Evolutionary conservation across 92 coral and sea anemone genomes (phyloP).

Genomic region (Zoanthus sociatus): DNA sequence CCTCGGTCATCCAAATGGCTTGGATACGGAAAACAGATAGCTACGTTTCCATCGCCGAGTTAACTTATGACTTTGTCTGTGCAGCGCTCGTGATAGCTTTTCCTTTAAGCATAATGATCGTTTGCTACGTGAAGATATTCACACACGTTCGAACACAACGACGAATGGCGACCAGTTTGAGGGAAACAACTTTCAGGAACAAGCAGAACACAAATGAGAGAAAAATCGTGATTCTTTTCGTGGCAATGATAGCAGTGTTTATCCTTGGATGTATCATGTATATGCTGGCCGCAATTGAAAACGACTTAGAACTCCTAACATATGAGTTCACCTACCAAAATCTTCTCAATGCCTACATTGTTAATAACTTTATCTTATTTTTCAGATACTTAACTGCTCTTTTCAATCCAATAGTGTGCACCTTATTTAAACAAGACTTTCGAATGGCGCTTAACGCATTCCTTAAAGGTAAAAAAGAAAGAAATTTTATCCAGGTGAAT

Average conservation of each 20-base stretch:
- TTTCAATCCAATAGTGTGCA: slow-evolving; percentile 73
- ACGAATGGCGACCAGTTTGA: slow-evolving; percentile 33
- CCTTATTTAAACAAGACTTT: slow-evolving; percentile 82
- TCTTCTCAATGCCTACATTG: slow-evolving; percentile 30
- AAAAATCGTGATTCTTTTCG: slow-evolving; percentile 64
- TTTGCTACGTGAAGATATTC: slow-evolving; percentile 69
- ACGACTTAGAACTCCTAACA: slow-evolving; percentile 63
- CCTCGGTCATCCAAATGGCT: slow-evolving; percentile 65
- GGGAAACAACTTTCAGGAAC: slow-evolving; percentile 21
- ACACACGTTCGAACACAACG: slow-evolving; percentile 53
- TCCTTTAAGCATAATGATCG: slow-evolving; percentile 61
- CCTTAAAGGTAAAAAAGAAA: background rate
- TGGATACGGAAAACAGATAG: slow-evolving; percentile 54
- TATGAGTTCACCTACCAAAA: slow-evolving; percentile 48
- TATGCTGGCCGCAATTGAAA: slow-evolving; percentile 66
- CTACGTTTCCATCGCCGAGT: slow-evolving; percentile 40
- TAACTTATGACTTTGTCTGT: slow-evolving; percentile 66
- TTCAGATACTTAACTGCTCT: slow-evolving; percentile 79
- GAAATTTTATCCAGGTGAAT: background rate
- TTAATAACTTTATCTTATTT: slow-evolving; percentile 54
- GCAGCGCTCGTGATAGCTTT: slow-evolving; percentile 63
- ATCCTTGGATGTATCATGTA: slow-evolving; percentile 73
- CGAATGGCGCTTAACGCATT: slow-evolving; percentile 50
- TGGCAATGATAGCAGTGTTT: slow-evolving; percentile 82
- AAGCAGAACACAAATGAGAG: slow-evolving; percentile 57